These are phyloP conservation scores for Erynnis tages DNA, from an alignment of 2,888 invertebrate species.

Conservation along the genomic window DNA sequence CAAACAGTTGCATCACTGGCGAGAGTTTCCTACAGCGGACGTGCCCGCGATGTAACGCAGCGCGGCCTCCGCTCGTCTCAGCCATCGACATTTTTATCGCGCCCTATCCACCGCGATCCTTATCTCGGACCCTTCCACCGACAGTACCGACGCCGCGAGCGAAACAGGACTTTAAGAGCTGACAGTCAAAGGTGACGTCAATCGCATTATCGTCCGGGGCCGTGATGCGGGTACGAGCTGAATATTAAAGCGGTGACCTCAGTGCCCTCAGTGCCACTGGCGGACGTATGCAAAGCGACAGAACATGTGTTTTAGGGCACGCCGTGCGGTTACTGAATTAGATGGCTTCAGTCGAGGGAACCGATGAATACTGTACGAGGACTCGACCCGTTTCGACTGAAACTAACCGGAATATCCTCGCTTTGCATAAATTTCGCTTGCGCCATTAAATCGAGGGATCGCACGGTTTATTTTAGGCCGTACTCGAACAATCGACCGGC, in stretches of 20 bases:
- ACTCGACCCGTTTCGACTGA: constrained; percentile 14
- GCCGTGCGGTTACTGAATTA: constrained; percentile 18
- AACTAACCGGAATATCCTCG: not conserved
- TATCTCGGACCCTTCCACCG: constrained; percentile 14
- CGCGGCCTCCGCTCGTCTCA: not conserved
- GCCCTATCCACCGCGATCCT: constrained; percentile 11
- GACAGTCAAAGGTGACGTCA: not conserved
- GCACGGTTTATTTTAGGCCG: not conserved
- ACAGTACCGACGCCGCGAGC: not conserved
- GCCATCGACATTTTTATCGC: constrained; percentile 20
- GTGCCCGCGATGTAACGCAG: constrained; percentile 13
- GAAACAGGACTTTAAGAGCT: not conserved
- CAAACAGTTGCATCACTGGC: constrained; percentile 1
- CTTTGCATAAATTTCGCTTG: constrained; percentile 1
- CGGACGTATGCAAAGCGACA: constrained; percentile 20
- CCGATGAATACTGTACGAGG: constrained; percentile 7
- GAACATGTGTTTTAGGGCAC: constrained; percentile 20
- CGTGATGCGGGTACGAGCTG: constrained; percentile 18
- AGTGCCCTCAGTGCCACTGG: constrained; percentile 8
- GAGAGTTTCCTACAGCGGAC: constrained; percentile 13
- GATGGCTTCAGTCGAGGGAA: constrained; percentile 9
- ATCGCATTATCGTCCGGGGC: constrained; percentile 5
- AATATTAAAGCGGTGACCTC: constrained; percentile 22
- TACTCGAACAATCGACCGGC: not conserved
- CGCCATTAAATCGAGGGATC: not conserved